A percentile compares a stretch with the other conserved stretches of the same genome.
phyloP scores from a whole-genome alignment of 1,140 invertebrate genomes.

The Tetranychus urticae region DNA sequence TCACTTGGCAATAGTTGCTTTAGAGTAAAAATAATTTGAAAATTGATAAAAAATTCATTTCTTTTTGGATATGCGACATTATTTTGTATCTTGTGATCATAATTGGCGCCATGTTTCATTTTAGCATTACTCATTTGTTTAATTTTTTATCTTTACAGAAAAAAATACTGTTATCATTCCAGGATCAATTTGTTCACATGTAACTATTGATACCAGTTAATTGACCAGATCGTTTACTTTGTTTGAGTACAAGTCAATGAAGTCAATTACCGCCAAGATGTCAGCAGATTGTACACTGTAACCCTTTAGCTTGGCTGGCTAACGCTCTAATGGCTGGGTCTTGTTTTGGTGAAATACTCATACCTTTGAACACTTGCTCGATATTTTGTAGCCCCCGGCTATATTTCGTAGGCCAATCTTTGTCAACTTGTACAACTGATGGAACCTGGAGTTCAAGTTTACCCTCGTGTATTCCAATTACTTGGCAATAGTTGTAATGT shows the following conservation, averaged over 20 bases:
- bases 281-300: not conserved
- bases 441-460: slow-evolving; percentile 21
- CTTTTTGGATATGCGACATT: too few relatives aligned
- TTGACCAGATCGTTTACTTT: not conserved
- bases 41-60: too few relatives aligned
- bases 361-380: not conserved
- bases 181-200: not conserved
- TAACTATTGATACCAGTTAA: not conserved
- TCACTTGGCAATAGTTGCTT: too few relatives aligned
- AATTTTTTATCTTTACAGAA: not conserved
- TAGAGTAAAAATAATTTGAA: too few relatives aligned
- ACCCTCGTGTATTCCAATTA: slow-evolving; percentile 2
- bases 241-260: slow-evolving; percentile 5
- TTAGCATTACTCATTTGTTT: too few relatives aligned
- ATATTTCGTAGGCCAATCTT: not conserved
- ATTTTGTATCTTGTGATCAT: too few relatives aligned
- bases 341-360: too few relatives aligned
- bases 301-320: too few relatives aligned
- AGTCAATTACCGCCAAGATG: slow-evolving; percentile 4
- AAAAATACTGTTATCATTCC: not conserved
- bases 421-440: slow-evolving; percentile 23
- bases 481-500: not conserved
- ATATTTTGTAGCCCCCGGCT: not conserved
- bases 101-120: not conserved
- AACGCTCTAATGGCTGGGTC: too few relatives aligned